Base-by-base conservation (phyloP, 1,140 invertebrate species). In the Heliconius hermathena region DNA sequence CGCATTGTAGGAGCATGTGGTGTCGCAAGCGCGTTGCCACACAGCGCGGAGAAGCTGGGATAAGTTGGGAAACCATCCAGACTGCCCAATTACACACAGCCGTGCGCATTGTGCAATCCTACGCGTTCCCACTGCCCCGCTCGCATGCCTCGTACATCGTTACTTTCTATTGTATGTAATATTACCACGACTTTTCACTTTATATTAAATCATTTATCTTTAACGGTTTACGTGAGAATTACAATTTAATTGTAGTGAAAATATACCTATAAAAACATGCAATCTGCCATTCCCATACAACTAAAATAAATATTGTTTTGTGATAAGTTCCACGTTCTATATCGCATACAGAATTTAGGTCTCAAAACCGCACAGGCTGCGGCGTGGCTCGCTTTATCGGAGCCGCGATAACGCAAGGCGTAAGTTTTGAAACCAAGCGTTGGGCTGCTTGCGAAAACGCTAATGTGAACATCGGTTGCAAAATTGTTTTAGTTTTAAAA, bases 401-500 rank as follows among this genome's bases (percentile, higher is more conserved):
- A 90, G 89, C 78, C 74, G 87, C 91, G 93, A 94, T 94, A 94
- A 93, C 91, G 91, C 89, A 92, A 92, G 90, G 90, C 87, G 90
- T 91, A 91, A 90, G 89, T 93, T 93, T 94, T 93, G 93, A 94
- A 94, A 93, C 89, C 87, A 87, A 87, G 89, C 90, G 89, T 88
- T 92, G 90, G 91, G 91, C 90, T 86, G 91, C 92, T 94, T 93
- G 93, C 92, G 93, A 93, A 93, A 94, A 94, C 89, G 85, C 91
- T 92, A 94, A 94, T 93, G 91, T 93, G 92, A 93, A 91, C 91
- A 93, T 93, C 91, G 91, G 88, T 94, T 93, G 93, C 93, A 91
- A 94, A 94, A 94, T 94, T 93, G 91, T 93, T 93, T 93, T 93
- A 94, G 89, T 93, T 94, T 93, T 92, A 89, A 92, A 91, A 93